Base-by-base conservation (phyloP, 2,113 vertebrate species). In the Triplophysa tibetana region DNA sequence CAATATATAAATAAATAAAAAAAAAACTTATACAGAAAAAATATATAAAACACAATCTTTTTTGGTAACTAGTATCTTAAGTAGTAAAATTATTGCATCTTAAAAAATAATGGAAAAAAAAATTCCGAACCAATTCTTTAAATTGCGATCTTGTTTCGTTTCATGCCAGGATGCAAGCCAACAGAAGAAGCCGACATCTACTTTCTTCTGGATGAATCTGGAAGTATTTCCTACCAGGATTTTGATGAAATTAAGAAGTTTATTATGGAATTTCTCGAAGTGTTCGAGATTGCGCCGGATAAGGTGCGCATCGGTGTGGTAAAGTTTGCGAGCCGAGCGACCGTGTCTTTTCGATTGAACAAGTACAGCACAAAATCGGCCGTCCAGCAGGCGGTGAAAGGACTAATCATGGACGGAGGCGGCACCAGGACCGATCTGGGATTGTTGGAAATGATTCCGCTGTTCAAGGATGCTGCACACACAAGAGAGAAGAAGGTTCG, bases 121-220 rank as follows among this genome's bases (percentile, higher is more conserved):
- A 38, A 38, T 7, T 38, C 33, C 6, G 33, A 38, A 38, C 33
- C 33, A 38, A 38, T 33, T 6, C 33, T 33, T 33, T 33, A 33
- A 33, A 33, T 33, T 33, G 33, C 2, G 14, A 48, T 2, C 9
- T 23, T 8, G 45, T n/a, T 73, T 33, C 24, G 77, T 1, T 13
- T 23, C 38, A 45, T 68, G n/a, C 0, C 52, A 96, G 95, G 85
- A 2, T 97, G 95, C n/a, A 9, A 84, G 9, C 81, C 93, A 13
- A 91, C 92, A 0, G 90, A 93, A 67, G 93, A 95, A 89, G 95
- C 94, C 0, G 96, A 96, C 38, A 95, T 96, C 67, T 96, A 93
- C 89, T 97, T 97, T 84, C 89, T 97, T 8, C 87, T 97, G 1
- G 96, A 95, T 86, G 93, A 94, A 0, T 96, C 96, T 0, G 91